These are phyloP conservation scores for Thripadectes ignobilis DNA, from an alignment of 2,797 vertebrate genomes.

Conservation along the genomic window DNA sequence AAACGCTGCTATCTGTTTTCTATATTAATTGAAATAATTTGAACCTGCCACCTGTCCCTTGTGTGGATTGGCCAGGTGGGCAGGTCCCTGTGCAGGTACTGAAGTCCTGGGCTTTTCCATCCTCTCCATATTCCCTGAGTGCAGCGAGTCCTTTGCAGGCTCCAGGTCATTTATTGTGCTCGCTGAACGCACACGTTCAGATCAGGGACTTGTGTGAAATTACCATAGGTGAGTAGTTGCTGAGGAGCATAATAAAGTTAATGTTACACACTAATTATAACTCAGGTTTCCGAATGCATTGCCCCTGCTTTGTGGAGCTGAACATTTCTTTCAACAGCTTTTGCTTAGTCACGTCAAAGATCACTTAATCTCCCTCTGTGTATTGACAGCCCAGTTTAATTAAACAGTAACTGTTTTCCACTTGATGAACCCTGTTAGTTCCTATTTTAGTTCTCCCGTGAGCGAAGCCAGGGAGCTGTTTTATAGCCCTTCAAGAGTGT, in stretches of 20 bases:
- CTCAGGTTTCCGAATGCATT: background rate
- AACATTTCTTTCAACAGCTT: background rate
- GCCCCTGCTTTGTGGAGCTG: background rate
- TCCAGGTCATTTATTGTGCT: background rate
- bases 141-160: background rate
- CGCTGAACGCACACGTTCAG: accelerated
- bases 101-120: background rate
- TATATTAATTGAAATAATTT: background rate
- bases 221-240: background rate
- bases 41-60: background rate
- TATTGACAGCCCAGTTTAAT: background rate
- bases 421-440: background rate
- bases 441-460: background rate
- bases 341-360: background rate
- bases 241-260: background rate
- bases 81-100: background rate
- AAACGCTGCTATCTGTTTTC: background rate
- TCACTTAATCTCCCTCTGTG: background rate
- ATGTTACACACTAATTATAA: background rate
- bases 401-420: background rate
- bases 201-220: background rate
- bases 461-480: background rate
- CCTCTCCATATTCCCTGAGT: background rate
- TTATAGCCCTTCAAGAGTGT: background rate
- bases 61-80: background rate